phyloP scores from a whole-genome alignment of 2,113 vertebrate species.

The Odontesthes bonariensis region DNA sequence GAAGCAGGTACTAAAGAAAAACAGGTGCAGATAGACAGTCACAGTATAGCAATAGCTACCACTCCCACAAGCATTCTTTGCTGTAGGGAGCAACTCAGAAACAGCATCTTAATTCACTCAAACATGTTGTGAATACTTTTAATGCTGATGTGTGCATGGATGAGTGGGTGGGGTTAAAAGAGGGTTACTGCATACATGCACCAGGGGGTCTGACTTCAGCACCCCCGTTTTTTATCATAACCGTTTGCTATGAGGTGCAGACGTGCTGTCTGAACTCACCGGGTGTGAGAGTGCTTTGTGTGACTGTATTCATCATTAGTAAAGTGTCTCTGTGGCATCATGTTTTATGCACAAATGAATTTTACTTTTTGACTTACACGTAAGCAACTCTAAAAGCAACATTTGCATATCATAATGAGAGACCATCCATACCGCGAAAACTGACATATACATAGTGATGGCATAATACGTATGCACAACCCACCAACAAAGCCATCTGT shows the following conservation, averaged over 20 bases:
- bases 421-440: background rate
- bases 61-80: conserved; percentile 19
- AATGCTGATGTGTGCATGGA: conserved; percentile 8
- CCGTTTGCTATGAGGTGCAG: conserved; percentile 60
- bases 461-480: conserved; percentile 24
- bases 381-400: conserved; percentile 39
- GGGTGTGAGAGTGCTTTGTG: conserved; percentile 22
- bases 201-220: conserved; percentile 48
- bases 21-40: background rate
- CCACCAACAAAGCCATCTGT: conserved; percentile 59
- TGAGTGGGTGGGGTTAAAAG: conserved; percentile 15
- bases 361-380: conserved; percentile 56
- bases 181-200: conserved; percentile 24
- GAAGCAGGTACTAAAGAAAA: conserved; percentile 22
- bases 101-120: background rate
- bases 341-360: conserved; percentile 43
- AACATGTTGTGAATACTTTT: conserved; percentile 2
- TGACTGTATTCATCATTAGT: conserved; percentile 13
- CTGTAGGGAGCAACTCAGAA: conserved; percentile 22
- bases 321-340: conserved; percentile 43
- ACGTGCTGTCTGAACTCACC: conserved; percentile 67
- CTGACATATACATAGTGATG: conserved; percentile 1
- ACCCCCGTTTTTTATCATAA: conserved; percentile 50
- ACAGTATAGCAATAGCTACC: conserved; percentile 38
- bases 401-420: conserved; percentile 42